Base-by-base conservation (phyloP, 2,888 invertebrate species). In the Drosophila demipolita region DNA sequence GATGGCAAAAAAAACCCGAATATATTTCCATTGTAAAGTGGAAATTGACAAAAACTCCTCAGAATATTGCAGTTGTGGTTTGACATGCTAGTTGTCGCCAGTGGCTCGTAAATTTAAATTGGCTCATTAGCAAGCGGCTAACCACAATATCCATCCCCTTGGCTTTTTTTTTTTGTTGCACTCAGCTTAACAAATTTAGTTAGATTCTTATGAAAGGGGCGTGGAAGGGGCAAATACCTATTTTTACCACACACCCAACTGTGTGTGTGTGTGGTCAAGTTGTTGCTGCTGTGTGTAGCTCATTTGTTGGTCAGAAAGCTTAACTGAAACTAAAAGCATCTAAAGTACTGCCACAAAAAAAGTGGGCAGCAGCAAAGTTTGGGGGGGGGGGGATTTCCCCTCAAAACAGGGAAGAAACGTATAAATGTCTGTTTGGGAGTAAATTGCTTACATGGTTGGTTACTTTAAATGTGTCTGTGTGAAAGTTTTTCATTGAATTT, bases 81-180 rank as follows among this genome's bases (percentile, higher is more conserved):
- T 26, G 17, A 33, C 8, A 23, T 29, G 54, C 26, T 75, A 58
- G 63, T 61, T 63, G 54, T 50, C 66, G 60, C 61, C 66, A 75
- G 55, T 53, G 38, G 67, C 63, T 48, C 79, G 76, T 88, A 86
- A 80, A 85, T 85, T 83, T 88, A 85, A 85, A 85, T 85, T 88
- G 85, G 87, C 87, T 85, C 89, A 88, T 85, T 85, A 88, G 89
- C 87, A 86, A 75, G 59, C 64, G 89, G 85, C 81, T 85, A 85
- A 83, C 85, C 85, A 73, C 89, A 69, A 78, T 66, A 72, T 66
- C 49, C 55, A 33, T 45, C 29, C 17, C 49, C 29, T 48, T 58
- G 26, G 65, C 7, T 12, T n/a, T 3, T 36, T 52, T 50, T 9
- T 29, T 15, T 42, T 49, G 6, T 52, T 50, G 54, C 42, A 62